phyloP scores from a whole-genome alignment of 2,888 invertebrate genomes.

The Andrena flavipes region DNA sequence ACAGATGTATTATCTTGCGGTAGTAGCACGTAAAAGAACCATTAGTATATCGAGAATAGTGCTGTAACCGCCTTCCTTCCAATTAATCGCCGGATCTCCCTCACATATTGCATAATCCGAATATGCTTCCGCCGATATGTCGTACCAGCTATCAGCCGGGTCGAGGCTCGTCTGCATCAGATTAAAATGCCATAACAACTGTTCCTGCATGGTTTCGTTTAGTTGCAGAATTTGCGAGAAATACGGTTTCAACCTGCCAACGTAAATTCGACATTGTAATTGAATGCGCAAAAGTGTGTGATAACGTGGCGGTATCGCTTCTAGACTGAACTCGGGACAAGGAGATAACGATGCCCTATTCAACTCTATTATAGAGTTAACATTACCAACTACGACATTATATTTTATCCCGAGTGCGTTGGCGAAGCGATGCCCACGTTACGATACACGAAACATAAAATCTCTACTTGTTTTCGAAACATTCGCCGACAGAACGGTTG shows the following conservation, averaged over 20 bases:
- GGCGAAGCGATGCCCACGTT: not conserved
- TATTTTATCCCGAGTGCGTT: no score
- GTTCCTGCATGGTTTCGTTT: constrained; percentile 39
- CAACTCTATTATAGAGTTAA: no score
- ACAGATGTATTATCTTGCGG: not conserved
- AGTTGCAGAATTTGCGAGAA: constrained; percentile 62
- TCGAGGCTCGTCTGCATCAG: constrained; percentile 43
- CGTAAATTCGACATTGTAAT: not conserved
- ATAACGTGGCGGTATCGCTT: not conserved
- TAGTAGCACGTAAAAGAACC: constrained; percentile 61
- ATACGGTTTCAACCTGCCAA: constrained; percentile 53
- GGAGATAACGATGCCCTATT: not conserved
- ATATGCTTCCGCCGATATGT: constrained; percentile 45
- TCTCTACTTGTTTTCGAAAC: constrained; percentile 70
- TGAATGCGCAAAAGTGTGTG: not conserved
- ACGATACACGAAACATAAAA: not conserved
- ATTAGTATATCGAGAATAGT: constrained; percentile 78
- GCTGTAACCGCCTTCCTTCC: constrained; percentile 77
- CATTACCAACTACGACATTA: no score
- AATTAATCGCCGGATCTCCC: constrained; percentile 73
- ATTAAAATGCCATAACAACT: constrained; percentile 53
- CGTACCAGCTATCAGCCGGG: constrained; percentile 69
- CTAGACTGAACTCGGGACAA: not conserved
- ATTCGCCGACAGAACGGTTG: constrained; percentile 78
- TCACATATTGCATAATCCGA: constrained; percentile 23